Evolutionary conservation across 2,888 invertebrate species (phyloP), one percentile per base, ranked within the genome.

Genomic region (Hemistola chrysoprasaria): DNA sequence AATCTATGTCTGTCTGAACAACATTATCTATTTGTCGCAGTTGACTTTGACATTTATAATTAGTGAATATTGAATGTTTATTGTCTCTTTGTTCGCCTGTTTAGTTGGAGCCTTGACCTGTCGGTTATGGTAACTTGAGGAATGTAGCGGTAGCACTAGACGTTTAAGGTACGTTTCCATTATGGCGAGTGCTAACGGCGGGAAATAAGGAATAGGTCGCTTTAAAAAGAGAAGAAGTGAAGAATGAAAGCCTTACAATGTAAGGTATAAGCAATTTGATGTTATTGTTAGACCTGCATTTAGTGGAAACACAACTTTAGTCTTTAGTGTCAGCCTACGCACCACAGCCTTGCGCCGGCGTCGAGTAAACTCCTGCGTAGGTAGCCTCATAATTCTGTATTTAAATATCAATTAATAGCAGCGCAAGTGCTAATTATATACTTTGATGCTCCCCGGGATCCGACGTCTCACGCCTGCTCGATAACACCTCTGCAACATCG

Each of bases 1-100:
- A 58, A 76, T 68, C 71, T 52, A 47, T 39, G 10, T 26, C 34
- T 40, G 46, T 51, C 38, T 38, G n/a, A 37, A 53, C 64, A 54
- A 56, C 53, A 62, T 57, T 62, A 63, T 60, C 58, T 47, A 33
- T 59, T 64, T 53, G 51, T 48, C 47, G 45, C 43, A 44, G 50
- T 69, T 65, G 69, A 71, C 66, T 66, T 70, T 75, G 74, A 71
- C 71, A 71, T 71, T 65, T 65, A 50, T 64, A 66, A 72, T 72
- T 65, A 65, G 50, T 48, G 59, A 58, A 59, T 64, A 68, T 68
- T 65, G 59, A 70, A 63, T 62, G 63, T 57, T 57, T 64, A 70
- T 66, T 66, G 69, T 70, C 56, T 62, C 68, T 71, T 65, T 69
- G 68, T 67, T 62, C 61, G 47, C 49, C 60, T 50, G 58, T 66